phyloP scores from a whole-genome alignment of 2,888 invertebrate genomes.

The Drosophila silvestris region DNA sequence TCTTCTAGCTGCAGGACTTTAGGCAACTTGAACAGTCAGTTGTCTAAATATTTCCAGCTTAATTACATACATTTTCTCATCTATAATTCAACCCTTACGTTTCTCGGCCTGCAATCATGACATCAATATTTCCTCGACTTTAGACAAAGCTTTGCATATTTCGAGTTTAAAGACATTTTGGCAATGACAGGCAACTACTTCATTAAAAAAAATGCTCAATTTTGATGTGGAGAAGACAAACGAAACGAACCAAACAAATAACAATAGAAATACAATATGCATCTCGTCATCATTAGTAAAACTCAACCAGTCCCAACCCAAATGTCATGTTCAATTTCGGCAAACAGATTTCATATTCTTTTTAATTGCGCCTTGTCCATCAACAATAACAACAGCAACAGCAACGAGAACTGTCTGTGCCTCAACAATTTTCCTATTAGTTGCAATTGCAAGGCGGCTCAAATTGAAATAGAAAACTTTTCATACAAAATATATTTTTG shows the following conservation, averaged over 20 bases:
- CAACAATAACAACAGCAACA: slow-evolving; percentile 24
- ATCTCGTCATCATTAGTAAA: slow-evolving; percentile 57
- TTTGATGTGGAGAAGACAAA: slow-evolving; percentile 12
- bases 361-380: slow-evolving; percentile 63
- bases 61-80: slow-evolving; percentile 26
- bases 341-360: slow-evolving; percentile 58
- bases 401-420: background rate
- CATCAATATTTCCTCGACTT: slow-evolving; percentile 9
- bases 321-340: slow-evolving; percentile 68
- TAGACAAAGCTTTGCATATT: background rate
- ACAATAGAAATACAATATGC: slow-evolving; percentile 40
- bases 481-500: background rate
- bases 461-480: slow-evolving; percentile 5
- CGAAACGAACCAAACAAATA: slow-evolving; percentile 2
- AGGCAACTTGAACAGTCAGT: background rate
- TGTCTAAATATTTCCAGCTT: slow-evolving; percentile 6
- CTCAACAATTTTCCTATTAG: slow-evolving; percentile 8
- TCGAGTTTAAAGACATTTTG: slow-evolving; percentile 28
- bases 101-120: background rate
- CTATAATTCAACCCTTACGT: slow-evolving; percentile 1
- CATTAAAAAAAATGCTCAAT: slow-evolving; percentile 11
- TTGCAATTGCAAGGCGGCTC: slow-evolving; percentile 10
- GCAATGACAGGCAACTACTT: slow-evolving; percentile 32
- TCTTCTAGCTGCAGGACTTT: background rate
- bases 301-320: slow-evolving; percentile 24